Percentiles rank a stretch among this genome's conserved stretches.
Evolutionary conservation across 1,140 invertebrate species (phyloP).

Genomic region (Heterodera schachtii): DNA sequence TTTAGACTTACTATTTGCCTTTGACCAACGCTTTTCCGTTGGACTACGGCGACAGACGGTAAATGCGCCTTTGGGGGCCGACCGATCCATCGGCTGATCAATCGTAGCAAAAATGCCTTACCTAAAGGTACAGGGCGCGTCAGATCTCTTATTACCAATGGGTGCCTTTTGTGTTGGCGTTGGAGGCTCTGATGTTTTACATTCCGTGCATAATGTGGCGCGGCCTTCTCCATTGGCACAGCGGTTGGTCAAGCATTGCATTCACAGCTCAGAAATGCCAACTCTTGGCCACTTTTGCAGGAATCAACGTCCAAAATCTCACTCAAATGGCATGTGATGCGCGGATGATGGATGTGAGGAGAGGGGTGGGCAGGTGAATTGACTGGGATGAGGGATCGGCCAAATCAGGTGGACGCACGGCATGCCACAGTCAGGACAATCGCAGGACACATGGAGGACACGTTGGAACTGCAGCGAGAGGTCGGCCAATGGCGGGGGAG

Average conservation of each 20-base stretch:
- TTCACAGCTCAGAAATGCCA: too few relatives aligned
- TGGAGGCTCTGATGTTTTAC: slow-evolving; percentile 71
- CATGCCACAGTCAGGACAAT: slow-evolving; percentile 64
- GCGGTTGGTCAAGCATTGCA: slow-evolving; percentile 46
- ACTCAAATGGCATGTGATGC: slow-evolving; percentile 66
- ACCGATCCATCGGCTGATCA: not conserved
- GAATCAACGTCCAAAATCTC: slow-evolving; percentile 64
- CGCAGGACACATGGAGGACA: slow-evolving; percentile 66
- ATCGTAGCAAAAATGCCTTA: not conserved
- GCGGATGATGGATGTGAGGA: slow-evolving; percentile 60
- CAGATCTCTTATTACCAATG: slow-evolving; percentile 69
- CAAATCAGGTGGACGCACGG: slow-evolving; percentile 51
- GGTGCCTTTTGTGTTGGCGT: slow-evolving; percentile 68
- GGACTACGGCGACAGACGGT: slow-evolving; percentile 64
- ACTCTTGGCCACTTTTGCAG: slow-evolving; percentile 43
- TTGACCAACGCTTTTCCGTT: slow-evolving; percentile 65
- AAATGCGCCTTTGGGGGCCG: not conserved
- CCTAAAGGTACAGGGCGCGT: slow-evolving; percentile 56
- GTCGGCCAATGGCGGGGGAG: slow-evolving; percentile 33
- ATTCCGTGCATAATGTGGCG: slow-evolving; percentile 69
- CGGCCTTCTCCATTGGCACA: slow-evolving; percentile 66
- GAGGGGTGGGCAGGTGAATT: not conserved
- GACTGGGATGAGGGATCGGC: not conserved
- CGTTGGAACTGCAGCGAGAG: slow-evolving; percentile 63
- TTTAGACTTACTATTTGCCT: slow-evolving; percentile 62